phyloP scores from a whole-genome alignment of 1,140 invertebrate species.

The Lordiphosa clarofinis region DNA sequence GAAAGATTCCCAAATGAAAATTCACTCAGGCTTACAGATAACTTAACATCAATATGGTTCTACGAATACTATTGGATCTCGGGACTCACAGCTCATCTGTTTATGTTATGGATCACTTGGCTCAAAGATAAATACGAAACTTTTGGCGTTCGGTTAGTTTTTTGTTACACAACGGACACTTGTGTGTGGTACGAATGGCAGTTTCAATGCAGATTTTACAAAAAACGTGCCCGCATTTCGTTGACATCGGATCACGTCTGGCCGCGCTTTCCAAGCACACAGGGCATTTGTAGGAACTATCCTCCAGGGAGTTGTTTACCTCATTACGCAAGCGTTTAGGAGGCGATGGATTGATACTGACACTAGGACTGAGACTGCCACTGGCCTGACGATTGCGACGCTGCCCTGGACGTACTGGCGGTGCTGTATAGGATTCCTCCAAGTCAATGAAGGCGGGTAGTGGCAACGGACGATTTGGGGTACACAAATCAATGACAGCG shows the following conservation, averaged over 20 bases:
- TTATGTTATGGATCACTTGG: background rate
- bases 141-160: slow-evolving; percentile 24
- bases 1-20: no score
- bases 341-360: background rate
- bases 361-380: background rate
- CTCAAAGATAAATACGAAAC: slow-evolving; percentile 48
- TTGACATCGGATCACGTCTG: slow-evolving; percentile 32
- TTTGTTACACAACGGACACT: slow-evolving; percentile 57
- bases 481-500: slow-evolving; percentile 35
- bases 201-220: slow-evolving; percentile 38
- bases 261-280: slow-evolving; percentile 44
- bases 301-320: background rate
- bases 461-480: slow-evolving; percentile 2
- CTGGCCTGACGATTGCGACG: background rate
- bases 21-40: no score
- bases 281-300: slow-evolving; percentile 46
- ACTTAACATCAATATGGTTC: no score
- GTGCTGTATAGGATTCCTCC: background rate
- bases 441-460: background rate
- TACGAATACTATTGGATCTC: no score
- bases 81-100: slow-evolving; percentile 1
- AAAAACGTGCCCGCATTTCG: slow-evolving; percentile 57
- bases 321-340: slow-evolving; percentile 14
- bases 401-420: background rate
- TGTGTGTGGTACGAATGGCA: slow-evolving; percentile 25